phyloP scores from a whole-genome alignment of 1,140 invertebrate species.

The Scaptomyza graminum region DNA sequence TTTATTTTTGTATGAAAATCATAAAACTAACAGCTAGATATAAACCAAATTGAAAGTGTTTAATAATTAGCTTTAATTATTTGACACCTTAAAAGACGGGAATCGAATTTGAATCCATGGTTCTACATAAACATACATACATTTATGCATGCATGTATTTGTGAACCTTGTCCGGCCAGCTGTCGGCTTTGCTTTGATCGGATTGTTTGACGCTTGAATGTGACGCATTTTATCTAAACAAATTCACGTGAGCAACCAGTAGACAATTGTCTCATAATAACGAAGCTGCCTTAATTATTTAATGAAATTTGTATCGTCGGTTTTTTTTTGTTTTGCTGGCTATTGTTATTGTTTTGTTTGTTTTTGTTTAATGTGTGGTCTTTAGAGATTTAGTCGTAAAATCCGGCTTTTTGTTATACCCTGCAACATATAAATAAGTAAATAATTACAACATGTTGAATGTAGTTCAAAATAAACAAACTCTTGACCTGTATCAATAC shows the following conservation, averaged over 20 bases:
- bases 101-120: constrained; percentile 4
- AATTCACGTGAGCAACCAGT: constrained; percentile 47
- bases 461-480: not conserved
- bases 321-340: constrained; percentile 6
- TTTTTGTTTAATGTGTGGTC: constrained; percentile 10
- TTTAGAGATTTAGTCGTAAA: constrained; percentile 12
- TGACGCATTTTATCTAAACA: constrained; percentile 54
- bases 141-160: not conserved
- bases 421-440: not conserved
- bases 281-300: constrained; percentile 50
- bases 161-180: constrained; percentile 2
- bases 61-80: constrained; percentile 71
- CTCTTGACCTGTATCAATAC: not conserved
- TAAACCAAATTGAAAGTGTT: constrained; percentile 32
- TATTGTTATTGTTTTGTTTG: constrained; percentile 2
- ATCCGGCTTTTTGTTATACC: constrained; percentile 5
- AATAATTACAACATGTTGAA: not conserved
- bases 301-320: constrained; percentile 35
- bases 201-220: constrained; percentile 25
- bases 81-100: not conserved
- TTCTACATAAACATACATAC: constrained; percentile 7
- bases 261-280: constrained; percentile 37
- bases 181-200: constrained; percentile 38
- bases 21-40: constrained; percentile 34
- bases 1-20: constrained; percentile 33